Base-by-base conservation (phyloP, 1,140 invertebrate genomes). In the Drosophila repleta region DNA sequence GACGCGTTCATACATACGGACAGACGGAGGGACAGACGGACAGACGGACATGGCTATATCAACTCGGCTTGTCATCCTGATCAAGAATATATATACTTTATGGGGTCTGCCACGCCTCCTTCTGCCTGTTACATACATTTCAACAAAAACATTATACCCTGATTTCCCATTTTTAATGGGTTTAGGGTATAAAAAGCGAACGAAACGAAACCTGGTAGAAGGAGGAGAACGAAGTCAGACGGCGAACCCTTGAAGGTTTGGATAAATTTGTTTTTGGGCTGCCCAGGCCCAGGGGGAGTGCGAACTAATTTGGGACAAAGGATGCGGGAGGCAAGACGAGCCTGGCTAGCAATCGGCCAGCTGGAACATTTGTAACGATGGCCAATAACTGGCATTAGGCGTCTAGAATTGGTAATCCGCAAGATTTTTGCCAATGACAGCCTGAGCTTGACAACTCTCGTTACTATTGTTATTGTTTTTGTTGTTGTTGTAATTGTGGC, bases 401-500 rank as follows among this genome's bases (percentile, higher is more conserved):
- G 83, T 88, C 83, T 88, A 89, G 83, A 89, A 88, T 88, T 89
- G 83, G 83, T 88, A 88, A 88, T 88, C 83, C 83, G 73, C 58
- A 89, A 83, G 84, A 88, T 89, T 79, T 88, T 89, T 79, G 83
- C 83, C 78, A 82, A 71, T 49, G 68, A 57, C 64, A 65, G 72
- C 65, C 75, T 74, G 58, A 39, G 20, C 39, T 61, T 68, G 63
- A 71, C 68, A 72, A 62, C 73, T 68, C 52, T 52, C 48, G 46
- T 65, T 56, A 53, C 46, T 21, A 39, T 13, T 61, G 10, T 35
- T 13, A 8, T 10, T 8, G 10, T 13, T 1, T 10, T 35, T 35
- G 32, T 35, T 0, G 20, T 35, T 26, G 29, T 56, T 55, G 66
- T 41, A n/a, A n/a, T 29, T 26, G 52, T 37, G 56, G 51, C 24